Conservation (phyloP, 2,888 invertebrate genomes). For the Julus scandinavius region DNA sequence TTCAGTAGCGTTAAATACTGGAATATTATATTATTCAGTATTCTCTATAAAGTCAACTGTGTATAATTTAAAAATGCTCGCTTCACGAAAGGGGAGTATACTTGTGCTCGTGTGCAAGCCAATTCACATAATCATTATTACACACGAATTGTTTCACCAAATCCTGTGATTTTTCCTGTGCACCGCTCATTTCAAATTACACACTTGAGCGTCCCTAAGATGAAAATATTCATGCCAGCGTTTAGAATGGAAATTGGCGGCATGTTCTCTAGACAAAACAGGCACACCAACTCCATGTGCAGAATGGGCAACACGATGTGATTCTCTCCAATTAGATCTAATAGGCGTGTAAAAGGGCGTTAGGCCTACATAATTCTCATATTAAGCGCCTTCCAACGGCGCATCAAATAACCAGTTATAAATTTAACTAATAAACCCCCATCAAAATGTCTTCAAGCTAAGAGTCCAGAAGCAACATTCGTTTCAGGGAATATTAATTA, state of each 20-base stretch:
- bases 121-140: neutral
- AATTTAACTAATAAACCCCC: slow-evolving; percentile 8
- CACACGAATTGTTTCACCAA: neutral
- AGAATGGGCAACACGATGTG: slow-evolving; percentile 17
- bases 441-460: neutral
- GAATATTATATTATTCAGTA: no score
- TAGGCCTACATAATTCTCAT: slow-evolving; percentile 23
- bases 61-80: neutral
- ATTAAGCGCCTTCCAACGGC: neutral
- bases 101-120: neutral
- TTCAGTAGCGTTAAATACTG: no score
- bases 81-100: neutral
- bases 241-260: slow-evolving; percentile 3
- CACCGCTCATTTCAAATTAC: slow-evolving; percentile 24
- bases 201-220: slow-evolving; percentile 13
- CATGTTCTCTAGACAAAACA: neutral
- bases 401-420: slow-evolving; percentile 17
- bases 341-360: slow-evolving; percentile 20
- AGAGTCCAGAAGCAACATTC: neutral
- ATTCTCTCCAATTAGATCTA: slow-evolving; percentile 20
- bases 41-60: neutral
- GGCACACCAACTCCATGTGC: neutral
- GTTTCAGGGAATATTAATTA: slow-evolving; percentile 34
- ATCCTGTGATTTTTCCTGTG: neutral
- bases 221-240: neutral